Evolutionary conservation across 1,140 invertebrate species (phyloP), one percentile per base, ranked within the genome.

Genomic region (Megathymus violae): DNA sequence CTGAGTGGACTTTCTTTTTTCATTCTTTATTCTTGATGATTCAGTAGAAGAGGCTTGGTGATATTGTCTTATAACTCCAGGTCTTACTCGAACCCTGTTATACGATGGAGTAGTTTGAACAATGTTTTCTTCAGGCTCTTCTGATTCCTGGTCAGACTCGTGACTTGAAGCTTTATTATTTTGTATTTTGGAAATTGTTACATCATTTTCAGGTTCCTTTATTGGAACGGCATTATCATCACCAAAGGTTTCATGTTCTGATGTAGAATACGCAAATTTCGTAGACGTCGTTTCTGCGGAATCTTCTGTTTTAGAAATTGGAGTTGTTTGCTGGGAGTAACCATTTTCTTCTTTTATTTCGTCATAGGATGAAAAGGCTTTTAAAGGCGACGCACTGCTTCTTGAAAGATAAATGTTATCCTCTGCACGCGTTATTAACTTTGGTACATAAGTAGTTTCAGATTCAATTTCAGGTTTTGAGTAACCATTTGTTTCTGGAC

Each of bases 91-190:
- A 0, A 90, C 86, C 67, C 85, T 81, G 27, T 91, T 88, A 59
- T 89, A 89, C 4, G 88, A 87, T 16, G 88, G 83, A 60, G 88
- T 90, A 13, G 88, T 90, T 77, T 91, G 82, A 13, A 85, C 72
- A 54, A 80, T 52, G 63, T 85, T 80, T 47, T 86, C 85, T 64
- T 81, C 78, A 11, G 77, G 72, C 60, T 81, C 73, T 62, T 81
- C 74, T 47, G 60, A 48, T 65, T 80, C 76, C 31, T 70, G 61
- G 38, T 27, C 64, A 56, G 36, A 36, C 19, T 79, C 79, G 38
- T 79, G 63, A 54, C 36, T 78, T 13, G 14, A 44, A 27, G 59
- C 48, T 59, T 80, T 80, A 14, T 64, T 69, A 17, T 71, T 64
- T 60, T 83, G 78, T 66, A 48, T 46, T 48, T 78, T 74, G 31